Evolutionary conservation across 2,797 vertebrate species (phyloP).

Genomic region (Eulemur rubriventer): DNA sequence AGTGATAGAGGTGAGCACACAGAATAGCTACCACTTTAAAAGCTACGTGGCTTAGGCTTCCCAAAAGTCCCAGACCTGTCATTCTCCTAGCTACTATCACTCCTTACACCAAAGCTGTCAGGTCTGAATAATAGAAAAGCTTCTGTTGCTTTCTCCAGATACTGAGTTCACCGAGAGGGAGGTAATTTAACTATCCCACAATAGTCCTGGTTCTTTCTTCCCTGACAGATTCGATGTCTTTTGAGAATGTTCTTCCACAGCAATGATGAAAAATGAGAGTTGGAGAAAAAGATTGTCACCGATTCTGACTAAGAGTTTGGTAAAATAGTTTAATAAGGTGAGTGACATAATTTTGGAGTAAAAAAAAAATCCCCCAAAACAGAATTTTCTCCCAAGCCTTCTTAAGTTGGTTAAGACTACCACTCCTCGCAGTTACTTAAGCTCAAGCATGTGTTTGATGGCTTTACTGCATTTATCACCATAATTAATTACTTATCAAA

Average conservation of each 20-base stretch:
- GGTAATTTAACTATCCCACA: not conserved
- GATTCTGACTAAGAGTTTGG: not conserved
- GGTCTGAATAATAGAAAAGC: not conserved
- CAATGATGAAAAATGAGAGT: not conserved
- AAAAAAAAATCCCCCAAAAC: not conserved
- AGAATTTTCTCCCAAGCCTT: not conserved
- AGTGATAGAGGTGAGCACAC: not conserved
- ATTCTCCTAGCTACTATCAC: not conserved
- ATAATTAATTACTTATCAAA: not conserved
- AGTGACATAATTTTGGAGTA: not conserved
- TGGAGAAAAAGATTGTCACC: not conserved
- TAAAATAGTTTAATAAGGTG: not conserved
- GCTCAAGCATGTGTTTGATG: not conserved
- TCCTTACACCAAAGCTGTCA: not conserved
- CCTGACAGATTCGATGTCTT: constrained; percentile 11
- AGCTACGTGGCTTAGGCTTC: not conserved
- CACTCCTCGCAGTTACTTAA: not conserved
- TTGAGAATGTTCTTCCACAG: constrained; percentile 25
- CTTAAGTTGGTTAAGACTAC: not conserved
- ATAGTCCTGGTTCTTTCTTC: constrained; percentile 10
- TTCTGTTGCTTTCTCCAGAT: constrained; percentile 13
- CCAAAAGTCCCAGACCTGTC: not conserved
- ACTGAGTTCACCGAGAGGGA: not conserved
- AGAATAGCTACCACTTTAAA: not conserved
- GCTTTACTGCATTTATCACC: not conserved